phyloP scores from a whole-genome alignment of 1,140 invertebrate species.

The Pseudomyrmex sp. region DNA sequence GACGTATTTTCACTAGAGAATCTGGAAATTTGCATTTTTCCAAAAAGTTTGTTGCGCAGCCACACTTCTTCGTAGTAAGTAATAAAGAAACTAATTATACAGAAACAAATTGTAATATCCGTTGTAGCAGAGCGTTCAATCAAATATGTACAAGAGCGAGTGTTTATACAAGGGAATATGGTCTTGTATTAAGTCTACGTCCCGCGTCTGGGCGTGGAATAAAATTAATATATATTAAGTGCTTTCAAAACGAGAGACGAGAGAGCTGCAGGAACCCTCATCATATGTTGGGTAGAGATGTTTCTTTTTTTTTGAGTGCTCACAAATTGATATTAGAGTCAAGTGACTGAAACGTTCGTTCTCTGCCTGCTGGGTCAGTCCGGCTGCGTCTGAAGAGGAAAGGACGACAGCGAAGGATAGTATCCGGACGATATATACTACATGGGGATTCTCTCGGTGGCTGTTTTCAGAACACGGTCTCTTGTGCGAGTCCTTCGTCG shows the following conservation, averaged over 20 bases:
- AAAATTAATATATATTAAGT: constrained; percentile 49
- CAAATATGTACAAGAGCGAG: neutral
- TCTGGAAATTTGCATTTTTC: neutral
- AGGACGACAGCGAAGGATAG: constrained; percentile 23
- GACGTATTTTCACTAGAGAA: no score
- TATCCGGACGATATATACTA: constrained; percentile 61
- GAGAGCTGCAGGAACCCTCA: constrained; percentile 28
- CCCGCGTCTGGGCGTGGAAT: constrained; percentile 18
- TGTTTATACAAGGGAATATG: constrained; percentile 3
- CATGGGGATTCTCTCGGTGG: neutral
- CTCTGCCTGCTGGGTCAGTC: neutral
- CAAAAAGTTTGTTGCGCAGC: neutral
- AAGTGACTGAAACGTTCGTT: constrained; percentile 47
- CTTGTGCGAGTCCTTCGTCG: constrained; percentile 18
- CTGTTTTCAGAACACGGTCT: constrained; percentile 25
- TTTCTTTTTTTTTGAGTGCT: constrained; percentile 51
- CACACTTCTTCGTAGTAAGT: neutral
- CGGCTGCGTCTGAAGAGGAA: neutral
- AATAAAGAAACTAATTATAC: neutral
- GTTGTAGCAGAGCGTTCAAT: neutral
- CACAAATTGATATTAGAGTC: constrained; percentile 48
- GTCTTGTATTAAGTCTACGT: constrained; percentile 20
- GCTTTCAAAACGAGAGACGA: constrained; percentile 21
- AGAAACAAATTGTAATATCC: neutral
- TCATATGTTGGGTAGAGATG: constrained; percentile 49